Conservation (phyloP, 2,113 vertebrate species). For the Equus quagga region DNA sequence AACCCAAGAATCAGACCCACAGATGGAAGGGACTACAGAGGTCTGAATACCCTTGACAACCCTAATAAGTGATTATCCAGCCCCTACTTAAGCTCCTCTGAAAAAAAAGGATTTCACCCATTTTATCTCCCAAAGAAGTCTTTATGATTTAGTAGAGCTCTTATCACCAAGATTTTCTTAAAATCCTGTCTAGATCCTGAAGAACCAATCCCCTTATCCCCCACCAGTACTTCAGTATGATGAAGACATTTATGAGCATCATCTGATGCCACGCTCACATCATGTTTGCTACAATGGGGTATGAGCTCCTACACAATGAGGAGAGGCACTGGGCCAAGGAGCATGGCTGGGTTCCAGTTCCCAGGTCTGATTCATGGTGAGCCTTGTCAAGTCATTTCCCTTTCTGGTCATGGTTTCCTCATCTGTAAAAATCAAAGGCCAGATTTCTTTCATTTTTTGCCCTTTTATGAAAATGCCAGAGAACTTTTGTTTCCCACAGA, state of each 20-base stretch:
- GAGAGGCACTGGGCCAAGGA: background rate
- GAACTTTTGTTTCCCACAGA: background rate
- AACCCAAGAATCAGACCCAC: background rate
- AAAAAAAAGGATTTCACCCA: background rate
- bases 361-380: background rate
- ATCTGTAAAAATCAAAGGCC: constrained; percentile 37
- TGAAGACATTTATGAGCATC: background rate
- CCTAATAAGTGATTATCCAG: background rate
- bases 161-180: background rate
- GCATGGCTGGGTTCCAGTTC: background rate
- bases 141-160: background rate
- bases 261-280: background rate
- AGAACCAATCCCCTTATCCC: background rate
- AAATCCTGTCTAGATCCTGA: background rate
- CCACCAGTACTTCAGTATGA: background rate
- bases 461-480: background rate
- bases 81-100: background rate
- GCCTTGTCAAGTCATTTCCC: constrained; percentile 1
- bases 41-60: background rate
- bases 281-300: background rate
- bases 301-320: background rate
- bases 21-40: background rate
- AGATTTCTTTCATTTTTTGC: background rate
- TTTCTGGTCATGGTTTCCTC: constrained; percentile 3
- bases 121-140: constrained; percentile 17